A percentile compares a stretch with the other conserved stretches of the same genome.
phyloP scores from a whole-genome alignment of 2,888 invertebrate genomes.

The Parnassius smintheus region DNA sequence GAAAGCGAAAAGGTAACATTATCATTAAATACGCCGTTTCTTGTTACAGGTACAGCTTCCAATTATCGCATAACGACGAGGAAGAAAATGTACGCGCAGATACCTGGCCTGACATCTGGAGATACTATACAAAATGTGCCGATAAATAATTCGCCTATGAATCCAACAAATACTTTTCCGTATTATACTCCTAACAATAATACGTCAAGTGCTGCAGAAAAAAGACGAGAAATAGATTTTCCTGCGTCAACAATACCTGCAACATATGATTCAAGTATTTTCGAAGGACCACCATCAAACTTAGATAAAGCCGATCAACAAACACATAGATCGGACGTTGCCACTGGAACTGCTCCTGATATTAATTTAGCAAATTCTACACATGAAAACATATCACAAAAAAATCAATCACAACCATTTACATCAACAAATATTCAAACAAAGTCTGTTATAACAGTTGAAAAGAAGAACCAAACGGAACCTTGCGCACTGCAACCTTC shows the following conservation, averaged over 20 bases:
- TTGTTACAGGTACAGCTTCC: conserved; percentile 67
- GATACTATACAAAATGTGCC: conserved; percentile 32
- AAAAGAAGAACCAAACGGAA: neutral
- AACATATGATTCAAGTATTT: neutral
- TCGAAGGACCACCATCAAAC: neutral
- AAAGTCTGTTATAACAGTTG: neutral
- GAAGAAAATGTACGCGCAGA: conserved; percentile 88
- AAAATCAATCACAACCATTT: conserved; percentile 6
- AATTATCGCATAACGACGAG: conserved; percentile 85
- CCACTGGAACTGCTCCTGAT: neutral
- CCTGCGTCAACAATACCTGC: neutral
- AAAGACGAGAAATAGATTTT: neutral
- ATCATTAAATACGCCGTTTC: conserved; percentile 25
- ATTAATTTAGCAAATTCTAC: conserved; percentile 29
- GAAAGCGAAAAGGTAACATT: conserved; percentile 9
- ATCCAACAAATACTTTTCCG: conserved; percentile 29
- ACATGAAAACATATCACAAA: neutral
- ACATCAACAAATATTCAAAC: neutral
- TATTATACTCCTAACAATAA: conserved; percentile 35
- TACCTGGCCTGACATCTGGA: conserved; percentile 85
- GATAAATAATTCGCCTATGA: conserved; percentile 1
- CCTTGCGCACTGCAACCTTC: conserved; percentile 25
- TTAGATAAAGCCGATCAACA: neutral
- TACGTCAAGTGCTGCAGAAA: neutral
- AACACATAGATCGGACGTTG: neutral